phyloP scores from a whole-genome alignment of 2,113 vertebrate species.

The Blennius ocellaris region DNA sequence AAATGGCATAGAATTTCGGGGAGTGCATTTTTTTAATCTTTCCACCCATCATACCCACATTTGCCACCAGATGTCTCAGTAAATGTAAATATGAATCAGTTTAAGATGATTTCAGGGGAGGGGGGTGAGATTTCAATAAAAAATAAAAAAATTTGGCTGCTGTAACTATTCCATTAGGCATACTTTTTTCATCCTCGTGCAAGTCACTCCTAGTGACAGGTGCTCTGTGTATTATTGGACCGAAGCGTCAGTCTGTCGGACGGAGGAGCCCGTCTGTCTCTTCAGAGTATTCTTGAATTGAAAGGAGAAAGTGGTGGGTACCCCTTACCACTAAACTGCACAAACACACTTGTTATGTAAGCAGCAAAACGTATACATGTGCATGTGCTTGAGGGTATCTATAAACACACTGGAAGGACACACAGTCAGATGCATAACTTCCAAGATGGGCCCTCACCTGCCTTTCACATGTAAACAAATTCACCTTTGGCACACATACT shows the following conservation, averaged over 20 bases:
- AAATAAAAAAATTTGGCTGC: too few species aligned
- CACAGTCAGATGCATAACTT: not conserved
- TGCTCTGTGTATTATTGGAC: slow-evolving; percentile 41
- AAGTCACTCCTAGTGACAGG: slow-evolving; percentile 36
- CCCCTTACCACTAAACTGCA: slow-evolving; percentile 5
- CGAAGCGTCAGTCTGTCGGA: slow-evolving; percentile 33
- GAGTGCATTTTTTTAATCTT: too few species aligned
- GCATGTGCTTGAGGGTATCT: not conserved
- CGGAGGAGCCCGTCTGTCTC: not conserved
- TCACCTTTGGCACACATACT: not conserved
- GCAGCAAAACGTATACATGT: slow-evolving; percentile 2
- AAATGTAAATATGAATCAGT: too few species aligned
- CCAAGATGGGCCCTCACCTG: not conserved
- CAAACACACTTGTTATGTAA: slow-evolving; percentile 38
- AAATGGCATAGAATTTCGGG: too few species aligned
- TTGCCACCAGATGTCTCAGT: too few species aligned
- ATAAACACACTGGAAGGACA: not conserved
- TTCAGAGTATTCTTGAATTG: slow-evolving; percentile 7
- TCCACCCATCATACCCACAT: too few species aligned
- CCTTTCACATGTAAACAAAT: not conserved
- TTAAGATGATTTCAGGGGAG: too few species aligned
- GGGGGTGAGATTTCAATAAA: too few species aligned
- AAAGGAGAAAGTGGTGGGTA: slow-evolving; percentile 8
- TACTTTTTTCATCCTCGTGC: slow-evolving; percentile 7
- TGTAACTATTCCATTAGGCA: not conserved